A percentile compares a stretch with the other conserved stretches of the same genome.
These are phyloP conservation scores for Paraplagusia blochii DNA, from an alignment of 2,113 vertebrate genomes.

Conservation along the genomic window DNA sequence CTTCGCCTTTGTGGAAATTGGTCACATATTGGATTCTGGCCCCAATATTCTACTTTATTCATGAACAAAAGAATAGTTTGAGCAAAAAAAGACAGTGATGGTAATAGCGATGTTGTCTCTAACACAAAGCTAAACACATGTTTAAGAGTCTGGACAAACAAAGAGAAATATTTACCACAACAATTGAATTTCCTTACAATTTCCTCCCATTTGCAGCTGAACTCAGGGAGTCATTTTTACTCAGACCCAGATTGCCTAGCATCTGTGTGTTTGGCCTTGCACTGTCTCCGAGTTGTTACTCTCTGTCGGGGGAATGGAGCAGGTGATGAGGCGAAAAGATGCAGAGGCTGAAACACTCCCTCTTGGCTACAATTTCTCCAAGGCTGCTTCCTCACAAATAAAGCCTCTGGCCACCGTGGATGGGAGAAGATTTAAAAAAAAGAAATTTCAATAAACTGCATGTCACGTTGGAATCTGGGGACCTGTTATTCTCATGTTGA, in stretches of 20 bases:
- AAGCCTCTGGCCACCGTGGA: conserved; percentile 26
- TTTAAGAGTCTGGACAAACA: too few species aligned
- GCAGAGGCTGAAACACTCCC: conserved; percentile 38
- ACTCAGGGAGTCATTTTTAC: conserved; percentile 53
- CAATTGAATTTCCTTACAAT: conserved; percentile 46
- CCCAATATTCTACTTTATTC: too few species aligned
- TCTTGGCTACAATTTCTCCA: conserved; percentile 30
- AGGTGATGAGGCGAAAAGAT: conserved; percentile 56
- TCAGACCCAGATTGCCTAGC: conserved; percentile 61
- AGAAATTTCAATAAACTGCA: conserved; percentile 23
- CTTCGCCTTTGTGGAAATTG: too few species aligned
- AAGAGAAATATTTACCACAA: conserved; percentile 23
- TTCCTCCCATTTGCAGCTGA: conserved; percentile 46
- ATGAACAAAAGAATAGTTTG: too few species aligned
- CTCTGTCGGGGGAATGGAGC: conserved; percentile 46
- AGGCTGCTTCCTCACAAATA: conserved; percentile 38
- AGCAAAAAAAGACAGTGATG: too few species aligned
- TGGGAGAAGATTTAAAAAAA: conserved; percentile 20
- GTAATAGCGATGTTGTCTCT: too few species aligned
- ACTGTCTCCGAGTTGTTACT: conserved; percentile 47
- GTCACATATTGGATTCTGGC: too few species aligned
- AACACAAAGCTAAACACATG: too few species aligned
- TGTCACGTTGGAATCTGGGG: conserved; percentile 40
- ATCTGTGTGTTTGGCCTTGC: conserved; percentile 39
- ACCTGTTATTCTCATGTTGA: conserved; percentile 22